Evolutionary conservation across 2,113 vertebrate genomes (phyloP).

Genomic region (Cacatua alba): DNA sequence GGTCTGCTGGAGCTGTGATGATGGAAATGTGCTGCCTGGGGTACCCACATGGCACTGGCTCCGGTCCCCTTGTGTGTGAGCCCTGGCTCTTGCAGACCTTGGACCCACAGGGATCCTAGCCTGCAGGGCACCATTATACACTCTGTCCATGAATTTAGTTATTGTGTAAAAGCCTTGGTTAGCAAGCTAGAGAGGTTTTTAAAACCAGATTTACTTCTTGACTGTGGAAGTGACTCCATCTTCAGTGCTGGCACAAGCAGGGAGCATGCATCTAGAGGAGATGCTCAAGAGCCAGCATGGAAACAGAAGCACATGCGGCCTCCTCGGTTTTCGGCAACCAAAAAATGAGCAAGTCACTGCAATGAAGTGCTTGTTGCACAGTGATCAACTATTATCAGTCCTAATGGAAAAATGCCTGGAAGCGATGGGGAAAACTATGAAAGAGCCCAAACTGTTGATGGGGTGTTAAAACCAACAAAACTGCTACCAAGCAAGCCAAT

Average conservation of each 20-base stretch:
- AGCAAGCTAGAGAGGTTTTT: not conserved
- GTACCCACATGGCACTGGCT: not conserved
- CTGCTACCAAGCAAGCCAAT: not conserved
- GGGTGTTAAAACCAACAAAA: conserved; percentile 15
- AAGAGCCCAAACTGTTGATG: not conserved
- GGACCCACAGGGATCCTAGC: not conserved
- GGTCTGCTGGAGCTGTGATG: not conserved
- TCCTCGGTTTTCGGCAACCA: not conserved
- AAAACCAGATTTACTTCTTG: not conserved
- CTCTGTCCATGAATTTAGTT: not conserved
- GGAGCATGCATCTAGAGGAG: not conserved
- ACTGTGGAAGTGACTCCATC: not conserved
- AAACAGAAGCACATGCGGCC: not conserved
- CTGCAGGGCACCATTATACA: not conserved
- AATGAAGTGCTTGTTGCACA: not conserved
- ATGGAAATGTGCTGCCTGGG: not conserved
- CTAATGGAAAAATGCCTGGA: conserved; percentile 18
- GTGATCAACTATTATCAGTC: not conserved
- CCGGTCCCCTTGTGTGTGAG: accelerated
- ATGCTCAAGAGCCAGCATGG: not conserved
- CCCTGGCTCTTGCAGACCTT: accelerated
- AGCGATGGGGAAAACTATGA: not conserved
- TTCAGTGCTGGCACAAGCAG: not conserved
- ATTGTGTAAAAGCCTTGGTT: not conserved
- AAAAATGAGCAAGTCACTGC: not conserved